Evolutionary conservation across 2,888 invertebrate genomes (phyloP).

Genomic region (Eremobia ochroleuca): DNA sequence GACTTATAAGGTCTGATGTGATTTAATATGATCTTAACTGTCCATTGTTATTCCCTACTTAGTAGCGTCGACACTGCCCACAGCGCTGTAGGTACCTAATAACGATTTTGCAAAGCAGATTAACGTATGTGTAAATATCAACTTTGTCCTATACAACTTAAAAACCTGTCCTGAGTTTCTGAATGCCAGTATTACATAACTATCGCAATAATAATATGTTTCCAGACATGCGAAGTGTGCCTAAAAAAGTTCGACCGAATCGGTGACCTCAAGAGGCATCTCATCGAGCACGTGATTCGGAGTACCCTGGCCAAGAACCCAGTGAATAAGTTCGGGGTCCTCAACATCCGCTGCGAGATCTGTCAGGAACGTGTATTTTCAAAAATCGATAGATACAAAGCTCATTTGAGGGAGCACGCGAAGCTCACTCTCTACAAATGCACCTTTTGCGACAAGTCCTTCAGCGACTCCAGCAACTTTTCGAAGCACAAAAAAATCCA

Average conservation of each 20-base stretch:
- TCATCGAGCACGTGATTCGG: constrained; percentile 87
- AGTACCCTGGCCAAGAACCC: constrained; percentile 85
- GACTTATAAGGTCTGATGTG: constrained; percentile 22
- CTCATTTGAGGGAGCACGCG: constrained; percentile 87
- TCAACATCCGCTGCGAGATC: constrained; percentile 84
- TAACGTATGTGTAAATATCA: constrained; percentile 6
- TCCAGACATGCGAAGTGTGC: constrained; percentile 85
- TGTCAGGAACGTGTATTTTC: constrained; percentile 81
- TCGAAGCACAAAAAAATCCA: constrained; percentile 90
- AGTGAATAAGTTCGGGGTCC: constrained; percentile 78
- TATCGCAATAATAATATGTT: constrained; percentile 32
- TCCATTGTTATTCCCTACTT: constrained; percentile 43
- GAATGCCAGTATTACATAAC: neutral
- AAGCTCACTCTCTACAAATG: constrained; percentile 88
- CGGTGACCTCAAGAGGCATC: constrained; percentile 87
- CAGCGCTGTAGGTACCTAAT: constrained; percentile 18
- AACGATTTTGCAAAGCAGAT: constrained; percentile 13
- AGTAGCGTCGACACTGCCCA: constrained; percentile 32
- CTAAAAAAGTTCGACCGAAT: constrained; percentile 84
- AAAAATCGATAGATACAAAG: constrained; percentile 86
- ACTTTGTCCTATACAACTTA: neutral
- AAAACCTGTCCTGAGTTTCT: constrained; percentile 14
- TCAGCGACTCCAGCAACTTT: constrained; percentile 89
- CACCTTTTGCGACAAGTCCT: constrained; percentile 87
- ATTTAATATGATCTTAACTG: constrained; percentile 40